These are phyloP conservation scores for Andrena flavipes DNA, from an alignment of 2,888 invertebrate species.

Conservation along the genomic window DNA sequence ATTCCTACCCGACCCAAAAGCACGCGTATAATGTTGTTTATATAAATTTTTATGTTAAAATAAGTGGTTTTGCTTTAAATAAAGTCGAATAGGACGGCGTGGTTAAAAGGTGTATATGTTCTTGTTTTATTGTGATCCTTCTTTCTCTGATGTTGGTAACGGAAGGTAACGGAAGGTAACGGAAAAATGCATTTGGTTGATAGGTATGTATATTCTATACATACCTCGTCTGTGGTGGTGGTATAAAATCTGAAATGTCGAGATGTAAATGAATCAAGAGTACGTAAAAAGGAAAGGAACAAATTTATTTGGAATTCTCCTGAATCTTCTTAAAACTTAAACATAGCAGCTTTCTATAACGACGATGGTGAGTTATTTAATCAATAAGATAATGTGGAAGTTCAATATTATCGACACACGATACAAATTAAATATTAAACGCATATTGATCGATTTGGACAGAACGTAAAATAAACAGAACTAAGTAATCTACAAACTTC, in stretches of 20 bases:
- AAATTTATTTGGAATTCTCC: not conserved
- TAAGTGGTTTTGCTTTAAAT: no score
- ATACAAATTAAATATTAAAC: not conserved
- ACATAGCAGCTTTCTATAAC: not conserved
- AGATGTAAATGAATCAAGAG: not conserved
- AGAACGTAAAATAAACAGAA: not conserved
- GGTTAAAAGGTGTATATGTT: no score
- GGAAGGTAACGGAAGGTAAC: no score
- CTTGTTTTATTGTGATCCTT: no score
- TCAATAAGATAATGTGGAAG: not conserved
- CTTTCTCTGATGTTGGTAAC: no score
- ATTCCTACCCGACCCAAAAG: no score
- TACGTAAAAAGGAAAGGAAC: not conserved
- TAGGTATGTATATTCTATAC: not conserved
- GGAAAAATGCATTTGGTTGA: no score
- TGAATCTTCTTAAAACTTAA: not conserved
- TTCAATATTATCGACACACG: not conserved
- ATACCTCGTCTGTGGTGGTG: not conserved
- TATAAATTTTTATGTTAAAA: no score
- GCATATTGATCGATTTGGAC: not conserved
- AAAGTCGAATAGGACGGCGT: no score
- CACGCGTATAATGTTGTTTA: no score
- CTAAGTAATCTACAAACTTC: no score
- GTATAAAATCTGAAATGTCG: not conserved
- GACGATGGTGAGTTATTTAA: not conserved